A percentile compares a stretch with the other conserved stretches of the same genome.
Conservation (phyloP, 2,797 vertebrate genomes). For the Mionectes olivaceus region DNA sequence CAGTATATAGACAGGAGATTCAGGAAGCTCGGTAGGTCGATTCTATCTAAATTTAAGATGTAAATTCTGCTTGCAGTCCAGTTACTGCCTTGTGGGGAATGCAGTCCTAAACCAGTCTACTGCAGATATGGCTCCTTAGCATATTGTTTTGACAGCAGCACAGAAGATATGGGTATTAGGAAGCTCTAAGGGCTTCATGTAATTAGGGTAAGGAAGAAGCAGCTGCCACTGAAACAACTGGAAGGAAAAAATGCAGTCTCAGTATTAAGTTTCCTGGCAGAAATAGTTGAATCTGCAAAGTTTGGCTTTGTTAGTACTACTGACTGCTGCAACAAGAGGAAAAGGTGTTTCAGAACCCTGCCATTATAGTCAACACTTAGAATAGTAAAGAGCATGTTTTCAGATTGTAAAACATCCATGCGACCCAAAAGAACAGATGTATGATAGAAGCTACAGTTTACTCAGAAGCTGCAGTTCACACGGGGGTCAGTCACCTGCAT, state of each 20-base stretch:
- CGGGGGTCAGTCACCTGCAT: not conserved
- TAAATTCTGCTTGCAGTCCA: conserved; percentile 5
- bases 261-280: not conserved
- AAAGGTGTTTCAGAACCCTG: not conserved
- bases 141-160: conserved; percentile 14
- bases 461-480: not conserved
- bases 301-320: not conserved
- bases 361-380: not conserved
- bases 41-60: conserved; percentile 8
- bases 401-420: not conserved
- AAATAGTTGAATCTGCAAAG: not conserved
- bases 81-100: not conserved
- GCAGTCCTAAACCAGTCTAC: not conserved
- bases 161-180: not conserved
- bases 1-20: not conserved
- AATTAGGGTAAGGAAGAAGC: conserved; percentile 5
- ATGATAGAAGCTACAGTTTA: not conserved
- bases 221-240: not conserved
- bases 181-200: not conserved
- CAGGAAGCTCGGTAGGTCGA: not conserved
- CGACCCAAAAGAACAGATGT: not conserved
- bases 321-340: not conserved
- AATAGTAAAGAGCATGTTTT: not conserved
- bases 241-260: not conserved
- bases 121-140: not conserved